Percentiles rank a stretch among this genome's conserved stretches.
Evolutionary conservation across 2,797 vertebrate genomes (phyloP).

Genomic region (Diceros bicornis): DNA sequence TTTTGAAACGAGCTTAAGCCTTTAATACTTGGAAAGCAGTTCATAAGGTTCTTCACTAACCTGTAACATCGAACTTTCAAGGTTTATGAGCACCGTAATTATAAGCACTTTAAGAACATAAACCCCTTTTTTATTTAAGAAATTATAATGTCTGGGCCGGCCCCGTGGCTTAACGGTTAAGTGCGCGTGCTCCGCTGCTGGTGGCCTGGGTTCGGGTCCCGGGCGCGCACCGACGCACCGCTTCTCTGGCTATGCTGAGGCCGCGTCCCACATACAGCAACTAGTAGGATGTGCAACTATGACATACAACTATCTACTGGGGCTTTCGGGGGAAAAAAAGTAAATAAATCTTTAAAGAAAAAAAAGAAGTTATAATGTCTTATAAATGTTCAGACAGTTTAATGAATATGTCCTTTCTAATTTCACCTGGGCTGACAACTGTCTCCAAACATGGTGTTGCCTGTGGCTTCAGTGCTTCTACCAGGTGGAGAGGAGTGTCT

Average conservation of each 20-base stretch:
- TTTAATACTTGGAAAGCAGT: constrained; percentile 18
- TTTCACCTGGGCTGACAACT: constrained; percentile 64
- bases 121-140: constrained; percentile 50
- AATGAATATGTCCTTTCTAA: not conserved
- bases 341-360: too few relatives aligned
- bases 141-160: not conserved
- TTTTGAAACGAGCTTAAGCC: constrained; percentile 30
- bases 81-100: constrained; percentile 36
- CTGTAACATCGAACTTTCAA: not conserved
- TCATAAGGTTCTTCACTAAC: not conserved
- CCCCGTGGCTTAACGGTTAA: too few relatives aligned
- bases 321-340: too few relatives aligned
- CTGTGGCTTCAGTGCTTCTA: not conserved
- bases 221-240: too few relatives aligned
- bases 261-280: too few relatives aligned
- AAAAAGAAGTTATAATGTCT: constrained; percentile 16
- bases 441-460: not conserved
- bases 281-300: too few relatives aligned
- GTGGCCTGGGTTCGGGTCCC: too few relatives aligned
- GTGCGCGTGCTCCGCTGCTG: too few relatives aligned
- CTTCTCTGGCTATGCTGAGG: too few relatives aligned
- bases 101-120: constrained; percentile 46
- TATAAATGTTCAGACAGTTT: not conserved
- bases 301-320: too few relatives aligned
- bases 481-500: constrained; percentile 45